Percentiles rank a stretch among this genome's conserved stretches.
These are phyloP conservation scores for Pharmacophagus antenor DNA, from an alignment of 2,888 invertebrate species.

Conservation along the genomic window DNA sequence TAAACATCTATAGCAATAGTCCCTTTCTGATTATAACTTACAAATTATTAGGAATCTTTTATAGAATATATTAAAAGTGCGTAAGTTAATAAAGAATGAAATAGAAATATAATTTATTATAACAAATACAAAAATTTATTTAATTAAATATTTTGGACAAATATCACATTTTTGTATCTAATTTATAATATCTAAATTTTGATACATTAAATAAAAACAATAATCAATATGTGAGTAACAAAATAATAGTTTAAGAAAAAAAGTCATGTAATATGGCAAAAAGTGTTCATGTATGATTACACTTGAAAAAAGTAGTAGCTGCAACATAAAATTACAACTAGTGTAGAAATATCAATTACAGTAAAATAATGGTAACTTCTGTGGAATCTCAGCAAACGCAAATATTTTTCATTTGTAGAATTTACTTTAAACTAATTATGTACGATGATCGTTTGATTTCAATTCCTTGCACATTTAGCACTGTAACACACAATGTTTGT, in stretches of 20 bases:
- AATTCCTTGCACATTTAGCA: background rate
- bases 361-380: background rate
- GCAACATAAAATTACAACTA: background rate
- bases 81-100: conserved; percentile 18
- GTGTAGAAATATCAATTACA: background rate
- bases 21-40: conserved; percentile 28
- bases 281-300: background rate
- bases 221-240: background rate
- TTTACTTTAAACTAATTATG: background rate
- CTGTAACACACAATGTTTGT: conserved; percentile 35
- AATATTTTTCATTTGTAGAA: background rate
- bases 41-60: conserved; percentile 54
- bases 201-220: background rate
- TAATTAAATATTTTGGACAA: conserved; percentile 26
- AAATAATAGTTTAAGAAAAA: background rate
- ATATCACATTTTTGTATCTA: conserved; percentile 17
- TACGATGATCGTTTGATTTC: background rate
- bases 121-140: conserved; percentile 6
- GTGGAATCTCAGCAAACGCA: too few relatives aligned
- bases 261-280: background rate
- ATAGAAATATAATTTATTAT: conserved; percentile 5
- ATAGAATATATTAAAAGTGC: conserved; percentile 35
- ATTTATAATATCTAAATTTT: background rate
- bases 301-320: background rate
- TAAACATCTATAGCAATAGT: conserved; percentile 35